Evolutionary conservation across 2,113 vertebrate species (phyloP), one percentile per base, ranked within the genome.

Genomic region (Gnathonemus echidnorhynchus): DNA sequence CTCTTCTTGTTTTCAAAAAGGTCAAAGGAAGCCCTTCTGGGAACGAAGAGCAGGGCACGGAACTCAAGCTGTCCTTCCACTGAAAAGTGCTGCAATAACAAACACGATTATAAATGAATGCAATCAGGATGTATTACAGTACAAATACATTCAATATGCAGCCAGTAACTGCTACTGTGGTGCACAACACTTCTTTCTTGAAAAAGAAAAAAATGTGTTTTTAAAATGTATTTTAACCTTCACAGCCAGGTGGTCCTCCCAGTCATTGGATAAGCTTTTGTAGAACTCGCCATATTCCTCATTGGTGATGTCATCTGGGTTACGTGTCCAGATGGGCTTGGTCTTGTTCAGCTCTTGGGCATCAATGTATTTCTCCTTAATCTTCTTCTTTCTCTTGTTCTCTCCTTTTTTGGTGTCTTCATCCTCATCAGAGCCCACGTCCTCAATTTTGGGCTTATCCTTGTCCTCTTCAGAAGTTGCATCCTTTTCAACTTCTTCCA

Each of bases 1-100:
- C 97, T 99, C 95, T 99, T 99, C 91, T 97, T 96, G 94, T 98
- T 99, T 62, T 99, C 98, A 90, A 99, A 99, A 0, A 99, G 95
- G 90, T 99, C 98, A 0, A 99, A 99, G 0, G 98, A 97, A n/a
- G 98, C 98, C 3, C 98, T 96, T 15, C 98, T 95, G 24, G 98
- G 98, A 9, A 98, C 98, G n/a, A 99, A 99, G 2, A 99, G 95
- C 31, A 99, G 96, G 0, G 98, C 98, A 13, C 98, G 95, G 94
- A 99, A 99, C 88, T 99, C 98, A 91, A 99, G 62, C 91, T 99
- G 98, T 3, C 98, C 98, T 91, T 99, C 98, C n/a, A 99, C 98
- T 66, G 98, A 99, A 89, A 99, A 99, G 89, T 99, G 98, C 98
- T 99, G 93, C 0, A 35, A 88, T 11, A 66, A 42, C 17, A 42